These are phyloP conservation scores for Tiliacea citrago DNA, from an alignment of 2,888 invertebrate genomes.

Conservation along the genomic window DNA sequence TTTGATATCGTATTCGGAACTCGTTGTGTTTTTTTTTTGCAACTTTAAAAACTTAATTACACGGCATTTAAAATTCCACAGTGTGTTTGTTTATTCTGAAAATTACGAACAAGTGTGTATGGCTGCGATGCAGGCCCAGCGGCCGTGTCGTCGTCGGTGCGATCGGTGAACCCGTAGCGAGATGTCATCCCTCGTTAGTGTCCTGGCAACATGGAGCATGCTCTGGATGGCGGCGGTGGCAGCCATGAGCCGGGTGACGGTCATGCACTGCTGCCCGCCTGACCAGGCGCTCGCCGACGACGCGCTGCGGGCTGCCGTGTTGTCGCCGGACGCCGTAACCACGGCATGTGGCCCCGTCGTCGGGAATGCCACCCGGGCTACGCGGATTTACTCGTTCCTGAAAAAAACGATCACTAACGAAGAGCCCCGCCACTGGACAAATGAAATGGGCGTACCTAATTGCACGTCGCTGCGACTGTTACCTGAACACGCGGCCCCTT, in stretches of 20 bases:
- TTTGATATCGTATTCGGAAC: constrained; percentile 56
- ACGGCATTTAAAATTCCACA: not conserved
- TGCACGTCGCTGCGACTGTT: constrained; percentile 78
- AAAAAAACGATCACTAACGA: constrained; percentile 34
- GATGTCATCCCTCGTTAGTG: constrained; percentile 47
- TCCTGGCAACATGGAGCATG: constrained; percentile 62
- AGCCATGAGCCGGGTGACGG: constrained; percentile 63
- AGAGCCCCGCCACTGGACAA: constrained; percentile 64
- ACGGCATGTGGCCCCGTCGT: constrained; percentile 72
- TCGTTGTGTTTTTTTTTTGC: constrained; percentile 7
- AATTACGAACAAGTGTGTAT: constrained; percentile 4
- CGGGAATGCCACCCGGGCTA: constrained; percentile 90
- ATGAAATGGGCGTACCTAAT: constrained; percentile 81
- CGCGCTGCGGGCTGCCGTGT: constrained; percentile 75
- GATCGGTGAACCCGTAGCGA: constrained; percentile 68
- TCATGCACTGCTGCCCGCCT: constrained; percentile 75
- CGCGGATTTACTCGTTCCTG: constrained; percentile 88
- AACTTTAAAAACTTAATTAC: not conserved
- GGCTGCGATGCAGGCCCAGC: constrained; percentile 58
- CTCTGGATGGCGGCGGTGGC: constrained; percentile 69
- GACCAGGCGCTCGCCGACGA: constrained; percentile 71
- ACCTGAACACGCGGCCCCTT: constrained; percentile 83
- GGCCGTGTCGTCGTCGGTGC: constrained; percentile 53
- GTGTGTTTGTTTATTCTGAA: not conserved
- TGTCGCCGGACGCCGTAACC: constrained; percentile 79